Conservation (phyloP, 2,113 vertebrate genomes). For the Electrona antarctica region DNA sequence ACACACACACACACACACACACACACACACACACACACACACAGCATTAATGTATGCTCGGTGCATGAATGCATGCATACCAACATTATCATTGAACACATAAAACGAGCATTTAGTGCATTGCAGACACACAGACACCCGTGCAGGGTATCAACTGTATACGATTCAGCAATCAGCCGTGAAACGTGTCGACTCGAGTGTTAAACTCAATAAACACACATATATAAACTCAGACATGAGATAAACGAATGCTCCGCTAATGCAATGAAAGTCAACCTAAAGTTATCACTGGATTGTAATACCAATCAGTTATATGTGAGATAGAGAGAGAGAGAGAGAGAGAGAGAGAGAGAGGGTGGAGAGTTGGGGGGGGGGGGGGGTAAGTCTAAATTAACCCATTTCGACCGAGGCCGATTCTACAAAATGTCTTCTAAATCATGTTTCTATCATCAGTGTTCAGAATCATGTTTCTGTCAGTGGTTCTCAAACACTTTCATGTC, state of each 20-base stretch:
- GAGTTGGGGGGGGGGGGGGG: constrained; percentile 70
- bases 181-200: neutral
- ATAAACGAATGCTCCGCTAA: constrained; percentile 82
- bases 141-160: too few species aligned
- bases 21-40: neutral
- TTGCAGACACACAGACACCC: too few species aligned
- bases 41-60: neutral
- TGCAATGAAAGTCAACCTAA: constrained; percentile 78
- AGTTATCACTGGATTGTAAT: constrained; percentile 76
- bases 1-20: neutral
- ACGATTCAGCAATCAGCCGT: neutral
- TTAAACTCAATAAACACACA: neutral
- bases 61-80: neutral
- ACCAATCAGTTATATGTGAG: constrained; percentile 18
- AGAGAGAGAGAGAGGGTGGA: constrained; percentile 27
- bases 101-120: too few species aligned
- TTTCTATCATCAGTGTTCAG: too few species aligned
- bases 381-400: constrained; percentile 90
- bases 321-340: neutral
- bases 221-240: constrained; percentile 48
- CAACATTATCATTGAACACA: too few species aligned
- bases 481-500: too few species aligned
- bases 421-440: too few species aligned
- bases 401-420: too few species aligned
- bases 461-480: too few species aligned